Percentiles rank a stretch among this genome's conserved stretches.
phyloP scores from a whole-genome alignment of 1,140 invertebrate species.

The Solenopsis invicta region DNA sequence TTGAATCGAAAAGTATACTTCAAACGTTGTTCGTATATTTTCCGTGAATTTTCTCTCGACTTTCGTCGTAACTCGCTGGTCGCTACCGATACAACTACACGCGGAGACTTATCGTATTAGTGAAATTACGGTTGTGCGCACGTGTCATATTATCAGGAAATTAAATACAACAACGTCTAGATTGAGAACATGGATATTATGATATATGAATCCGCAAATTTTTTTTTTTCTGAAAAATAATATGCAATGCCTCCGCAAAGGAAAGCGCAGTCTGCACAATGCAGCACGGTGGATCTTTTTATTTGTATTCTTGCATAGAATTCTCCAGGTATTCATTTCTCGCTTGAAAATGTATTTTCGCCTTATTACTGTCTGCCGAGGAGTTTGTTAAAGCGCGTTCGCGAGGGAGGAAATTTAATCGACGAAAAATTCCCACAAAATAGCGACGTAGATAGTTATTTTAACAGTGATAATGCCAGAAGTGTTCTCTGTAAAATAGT shows the following conservation, averaged over 20 bases:
- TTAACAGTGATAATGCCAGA: slow-evolving; percentile 26
- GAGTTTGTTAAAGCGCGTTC: slow-evolving; percentile 30
- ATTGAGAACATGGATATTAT: neutral
- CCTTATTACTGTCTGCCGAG: slow-evolving; percentile 18
- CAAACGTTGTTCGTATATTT: neutral
- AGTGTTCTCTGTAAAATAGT: neutral
- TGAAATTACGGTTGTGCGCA: neutral
- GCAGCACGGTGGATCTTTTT: neutral
- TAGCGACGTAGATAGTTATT: neutral
- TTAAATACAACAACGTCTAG: neutral
- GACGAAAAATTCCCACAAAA: slow-evolving; percentile 9
- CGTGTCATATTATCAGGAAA: neutral
- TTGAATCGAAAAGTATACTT: neutral
- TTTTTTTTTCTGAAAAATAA: slow-evolving; percentile 7
- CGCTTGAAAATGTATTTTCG: slow-evolving; percentile 42
- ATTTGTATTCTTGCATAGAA: slow-evolving; percentile 29
- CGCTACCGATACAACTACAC: neutral
- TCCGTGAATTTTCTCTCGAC: neutral
- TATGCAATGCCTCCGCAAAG: neutral
- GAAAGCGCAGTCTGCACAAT: slow-evolving; percentile 2
- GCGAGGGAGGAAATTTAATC: slow-evolving; percentile 42
- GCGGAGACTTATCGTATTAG: neutral
- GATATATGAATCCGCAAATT: neutral
- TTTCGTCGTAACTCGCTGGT: neutral
- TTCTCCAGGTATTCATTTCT: slow-evolving; percentile 1